Evolutionary conservation across 2,113 vertebrate species (phyloP).

Genomic region (Haplochromis vanheusdeni): DNA sequence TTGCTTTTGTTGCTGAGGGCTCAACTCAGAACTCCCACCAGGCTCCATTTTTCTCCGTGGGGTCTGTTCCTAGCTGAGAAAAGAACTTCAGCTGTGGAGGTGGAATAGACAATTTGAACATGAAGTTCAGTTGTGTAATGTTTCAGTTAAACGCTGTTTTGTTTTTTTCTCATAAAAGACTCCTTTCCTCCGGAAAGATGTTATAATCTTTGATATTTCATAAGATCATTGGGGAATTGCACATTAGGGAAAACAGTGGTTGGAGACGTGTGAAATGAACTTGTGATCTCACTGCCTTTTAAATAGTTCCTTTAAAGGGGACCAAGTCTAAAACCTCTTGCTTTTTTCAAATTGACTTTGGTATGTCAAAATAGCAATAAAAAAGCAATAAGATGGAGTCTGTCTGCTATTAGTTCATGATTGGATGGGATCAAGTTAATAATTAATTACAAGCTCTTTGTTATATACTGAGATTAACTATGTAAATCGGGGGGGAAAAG

Average conservation of each 20-base stretch:
- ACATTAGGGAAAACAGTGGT: not conserved
- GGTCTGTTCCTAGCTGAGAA: constrained; percentile 2
- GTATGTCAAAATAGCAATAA: not conserved
- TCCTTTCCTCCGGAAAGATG: not conserved
- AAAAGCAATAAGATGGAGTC: not conserved
- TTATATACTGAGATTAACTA: not conserved
- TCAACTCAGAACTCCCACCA: constrained; percentile 47
- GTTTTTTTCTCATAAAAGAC: not conserved
- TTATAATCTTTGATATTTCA: not conserved
- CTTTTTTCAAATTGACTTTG: not conserved
- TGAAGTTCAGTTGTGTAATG: not conserved
- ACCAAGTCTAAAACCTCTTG: not conserved
- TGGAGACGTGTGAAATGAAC: not conserved
- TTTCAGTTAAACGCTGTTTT: not conserved
- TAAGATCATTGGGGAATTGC: not conserved
- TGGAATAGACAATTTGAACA: not conserved
- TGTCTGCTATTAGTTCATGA: not conserved
- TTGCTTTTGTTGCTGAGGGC: constrained; percentile 62
- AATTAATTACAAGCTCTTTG: not conserved
- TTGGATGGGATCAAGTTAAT: not conserved
- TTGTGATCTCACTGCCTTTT: not conserved
- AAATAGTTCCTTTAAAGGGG: not conserved
- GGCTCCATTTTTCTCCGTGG: constrained; percentile 34
- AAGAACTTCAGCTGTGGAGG: constrained; percentile 7
- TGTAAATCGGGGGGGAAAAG: rapidly evolving